Conservation (phyloP, 2,888 invertebrate genomes). For the Apotomis capreana region DNA sequence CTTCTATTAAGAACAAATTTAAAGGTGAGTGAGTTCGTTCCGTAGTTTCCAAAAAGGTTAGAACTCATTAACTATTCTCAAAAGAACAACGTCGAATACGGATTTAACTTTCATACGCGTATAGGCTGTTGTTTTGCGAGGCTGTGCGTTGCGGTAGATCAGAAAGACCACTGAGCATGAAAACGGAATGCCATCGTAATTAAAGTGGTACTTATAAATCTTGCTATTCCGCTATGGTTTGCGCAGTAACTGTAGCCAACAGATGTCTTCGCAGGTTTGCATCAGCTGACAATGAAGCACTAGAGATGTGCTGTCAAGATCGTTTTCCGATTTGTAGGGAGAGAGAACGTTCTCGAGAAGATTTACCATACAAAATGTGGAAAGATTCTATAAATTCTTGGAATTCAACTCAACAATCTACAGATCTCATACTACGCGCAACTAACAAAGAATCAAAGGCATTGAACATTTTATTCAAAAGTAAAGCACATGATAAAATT, state of each 20-base stretch:
- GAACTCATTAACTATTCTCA: constrained; percentile 36
- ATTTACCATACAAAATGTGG: too few relatives aligned
- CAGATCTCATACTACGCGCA: too few relatives aligned
- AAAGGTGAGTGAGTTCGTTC: neutral
- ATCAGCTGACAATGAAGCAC: too few relatives aligned
- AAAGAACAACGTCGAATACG: neutral
- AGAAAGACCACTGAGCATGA: constrained; percentile 39
- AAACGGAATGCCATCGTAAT: constrained; percentile 43
- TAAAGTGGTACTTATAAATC: constrained; percentile 37
- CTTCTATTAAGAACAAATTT: neutral
- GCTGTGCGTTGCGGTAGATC: constrained; percentile 21
- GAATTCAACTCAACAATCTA: too few relatives aligned
- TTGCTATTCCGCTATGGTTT: constrained; percentile 27
- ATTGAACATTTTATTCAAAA: too few relatives aligned
- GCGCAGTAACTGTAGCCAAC: constrained; percentile 20
- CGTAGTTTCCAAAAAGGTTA: constrained; percentile 36
- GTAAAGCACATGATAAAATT: too few relatives aligned
- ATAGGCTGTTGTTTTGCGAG: neutral
- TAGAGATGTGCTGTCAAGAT: too few relatives aligned
- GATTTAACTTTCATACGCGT: neutral
- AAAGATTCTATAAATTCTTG: too few relatives aligned
- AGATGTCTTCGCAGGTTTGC: constrained; percentile 9
- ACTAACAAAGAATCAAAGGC: too few relatives aligned
- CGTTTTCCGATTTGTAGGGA: too few relatives aligned
- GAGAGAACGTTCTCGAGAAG: too few relatives aligned